phyloP scores from a whole-genome alignment of 2,888 invertebrate genomes.

The Aquatica leii region DNA sequence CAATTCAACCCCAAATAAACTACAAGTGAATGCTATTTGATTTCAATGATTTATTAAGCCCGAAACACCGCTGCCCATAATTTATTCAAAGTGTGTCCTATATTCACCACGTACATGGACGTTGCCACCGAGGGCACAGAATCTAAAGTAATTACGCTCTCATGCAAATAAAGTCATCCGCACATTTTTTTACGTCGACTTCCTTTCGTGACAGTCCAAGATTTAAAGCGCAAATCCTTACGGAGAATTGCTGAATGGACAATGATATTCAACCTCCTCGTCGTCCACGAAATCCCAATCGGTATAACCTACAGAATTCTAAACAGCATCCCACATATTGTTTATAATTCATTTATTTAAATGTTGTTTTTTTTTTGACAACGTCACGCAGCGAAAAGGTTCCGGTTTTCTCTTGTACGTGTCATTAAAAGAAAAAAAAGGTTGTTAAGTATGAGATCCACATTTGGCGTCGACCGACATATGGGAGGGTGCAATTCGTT shows the following conservation, averaged over 20 bases:
- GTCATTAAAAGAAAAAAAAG: conserved; percentile 31
- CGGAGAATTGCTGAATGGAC: conserved; percentile 32
- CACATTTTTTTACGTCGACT: no score
- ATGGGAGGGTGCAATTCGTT: conserved; percentile 38
- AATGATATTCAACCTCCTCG: conserved; percentile 27
- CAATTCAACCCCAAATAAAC: conserved; percentile 36
- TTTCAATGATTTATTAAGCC: conserved; percentile 36
- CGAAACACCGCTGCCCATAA: conserved; percentile 25
- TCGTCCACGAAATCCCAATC: background rate
- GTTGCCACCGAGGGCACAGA: background rate
- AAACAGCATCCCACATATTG: conserved; percentile 18
- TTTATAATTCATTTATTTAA: conserved; percentile 4
- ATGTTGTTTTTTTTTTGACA: background rate
- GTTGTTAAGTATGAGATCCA: conserved; percentile 30
- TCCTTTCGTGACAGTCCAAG: conserved; percentile 20
- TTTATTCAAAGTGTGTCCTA: conserved; percentile 29
- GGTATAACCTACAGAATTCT: conserved; percentile 7
- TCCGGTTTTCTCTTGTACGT: conserved; percentile 26
- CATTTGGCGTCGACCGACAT: conserved; percentile 37
- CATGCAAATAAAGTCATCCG: no score
- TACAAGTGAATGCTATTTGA: conserved; percentile 38
- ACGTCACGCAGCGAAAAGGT: conserved; percentile 6
- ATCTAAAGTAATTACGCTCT: no score
- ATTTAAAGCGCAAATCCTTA: conserved; percentile 27
- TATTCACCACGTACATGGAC: conserved; percentile 11